These are phyloP conservation scores for Trinectes maculatus DNA, from an alignment of 2,113 vertebrate genomes.

Conservation along the genomic window DNA sequence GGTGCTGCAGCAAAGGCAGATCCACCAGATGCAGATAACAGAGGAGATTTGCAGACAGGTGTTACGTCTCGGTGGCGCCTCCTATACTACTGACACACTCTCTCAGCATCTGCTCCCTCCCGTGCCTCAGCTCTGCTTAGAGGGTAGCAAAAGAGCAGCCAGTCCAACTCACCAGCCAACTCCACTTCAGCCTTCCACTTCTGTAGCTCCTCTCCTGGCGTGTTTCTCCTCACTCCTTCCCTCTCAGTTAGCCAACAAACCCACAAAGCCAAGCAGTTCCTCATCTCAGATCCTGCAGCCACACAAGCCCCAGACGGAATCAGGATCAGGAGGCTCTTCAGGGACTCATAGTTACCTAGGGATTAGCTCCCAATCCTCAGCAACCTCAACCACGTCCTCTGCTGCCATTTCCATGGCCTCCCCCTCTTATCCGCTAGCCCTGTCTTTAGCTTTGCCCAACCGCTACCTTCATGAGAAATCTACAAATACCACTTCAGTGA, in stretches of 20 bases:
- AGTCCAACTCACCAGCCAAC: constrained; percentile 51
- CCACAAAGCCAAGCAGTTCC: constrained; percentile 67
- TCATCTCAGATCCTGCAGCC: constrained; percentile 79
- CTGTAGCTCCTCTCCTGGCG: constrained; percentile 78
- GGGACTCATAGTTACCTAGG: constrained; percentile 57
- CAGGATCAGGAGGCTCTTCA: constrained; percentile 35
- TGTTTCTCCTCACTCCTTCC: constrained; percentile 80
- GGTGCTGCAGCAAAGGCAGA: constrained; percentile 91
- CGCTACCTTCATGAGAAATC: constrained; percentile 85
- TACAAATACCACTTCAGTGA: constrained; percentile 69
- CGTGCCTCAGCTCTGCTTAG: constrained; percentile 78
- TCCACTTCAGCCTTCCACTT: constrained; percentile 58
- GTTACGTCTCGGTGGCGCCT: constrained; percentile 84
- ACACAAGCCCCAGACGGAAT: constrained; percentile 75
- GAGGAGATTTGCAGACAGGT: constrained; percentile 94
- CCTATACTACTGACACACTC: constrained; percentile 76
- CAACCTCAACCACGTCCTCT: constrained; percentile 66
- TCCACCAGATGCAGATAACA: constrained; percentile 95
- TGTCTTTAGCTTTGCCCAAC: constrained; percentile 77
- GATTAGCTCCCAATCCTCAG: constrained; percentile 54
- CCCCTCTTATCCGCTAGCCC: constrained; percentile 71
- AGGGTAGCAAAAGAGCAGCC: constrained; percentile 66
- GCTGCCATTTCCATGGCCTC: constrained; percentile 60
- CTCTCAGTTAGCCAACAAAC: constrained; percentile 66
- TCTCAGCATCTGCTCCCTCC: constrained; percentile 73